Evolutionary conservation across 2,797 vertebrate genomes (phyloP), one percentile per base, ranked within the genome.

Genomic region (Sciurus vulgaris): DNA sequence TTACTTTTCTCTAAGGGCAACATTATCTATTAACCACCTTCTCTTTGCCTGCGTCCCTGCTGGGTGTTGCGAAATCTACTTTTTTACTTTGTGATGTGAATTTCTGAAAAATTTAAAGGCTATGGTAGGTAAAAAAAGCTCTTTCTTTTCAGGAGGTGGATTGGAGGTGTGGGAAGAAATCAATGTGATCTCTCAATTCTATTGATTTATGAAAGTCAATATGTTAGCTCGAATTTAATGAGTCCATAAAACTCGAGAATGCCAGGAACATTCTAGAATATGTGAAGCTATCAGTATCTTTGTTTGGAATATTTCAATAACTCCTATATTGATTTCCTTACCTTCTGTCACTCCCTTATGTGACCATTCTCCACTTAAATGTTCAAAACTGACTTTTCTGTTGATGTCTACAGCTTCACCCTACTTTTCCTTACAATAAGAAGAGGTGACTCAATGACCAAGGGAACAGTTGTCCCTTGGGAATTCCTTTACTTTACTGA

Each of bases 21-120:
- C 7, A 5, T 85, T 95, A 91, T 38, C 67, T 85, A 49, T 94
- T 92, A 96, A 93, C 86, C 56, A 69, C 67, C 28, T 63, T 89
- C 73, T 30, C 81, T 89, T 70, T 47, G 35, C 78, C 69, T 0
- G 0, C 15, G 35, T 93, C 61, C 65, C 47, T 28, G 30, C 44
- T 61, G 67, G 44, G 41, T 61, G 26, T 44, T 51, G 41, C 49
- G 84, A 72, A 69, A 78, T 14, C 44, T 47, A 47, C 44, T 47
- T 47, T 47, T 47, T 9, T 47, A 47, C 44, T 47, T 47, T 47
- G 44, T 9, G 44, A 87, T 26, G 28, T 33, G 69, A 74, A 90
- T 76, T 38, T 95, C 33, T 44, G 61, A 69, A 88, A 86, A 89
- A 28, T 47, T 41, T 83, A 86, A 78, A 89, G 26, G 26, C n/a